Percentiles rank a stretch among this genome's conserved stretches.
Conservation (phyloP, 2,888 invertebrate species). For the Hyles lineata region DNA sequence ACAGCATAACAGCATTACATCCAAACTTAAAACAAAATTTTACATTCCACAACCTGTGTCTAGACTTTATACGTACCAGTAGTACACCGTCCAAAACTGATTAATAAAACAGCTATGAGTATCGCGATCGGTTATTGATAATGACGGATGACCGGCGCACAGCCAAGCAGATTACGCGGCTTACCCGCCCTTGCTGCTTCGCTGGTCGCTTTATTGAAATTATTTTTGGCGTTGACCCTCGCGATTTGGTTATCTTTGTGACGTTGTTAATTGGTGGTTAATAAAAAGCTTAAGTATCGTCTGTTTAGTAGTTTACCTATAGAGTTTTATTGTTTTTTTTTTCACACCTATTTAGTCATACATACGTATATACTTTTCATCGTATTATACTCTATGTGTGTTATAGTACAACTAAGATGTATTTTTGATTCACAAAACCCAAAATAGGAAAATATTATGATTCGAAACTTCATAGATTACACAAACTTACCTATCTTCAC, state of each 20-base stretch:
- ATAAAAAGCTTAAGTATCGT: neutral
- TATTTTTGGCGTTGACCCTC: slow-evolving; percentile 52
- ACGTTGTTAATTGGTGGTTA: neutral
- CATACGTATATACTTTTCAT: too few relatives aligned
- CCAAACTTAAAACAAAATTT: too few relatives aligned
- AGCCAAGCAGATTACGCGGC: slow-evolving; percentile 59
- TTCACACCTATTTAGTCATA: too few relatives aligned
- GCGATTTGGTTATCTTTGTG: slow-evolving; percentile 16
- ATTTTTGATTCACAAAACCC: too few relatives aligned
- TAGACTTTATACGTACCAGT: slow-evolving; percentile 23
- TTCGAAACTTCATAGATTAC: too few relatives aligned
- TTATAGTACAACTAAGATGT: too few relatives aligned
- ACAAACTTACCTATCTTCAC: too few relatives aligned
- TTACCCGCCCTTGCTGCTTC: slow-evolving; percentile 62
- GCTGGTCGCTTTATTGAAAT: slow-evolving; percentile 59
- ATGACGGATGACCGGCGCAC: slow-evolving; percentile 71
- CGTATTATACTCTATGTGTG: too few relatives aligned
- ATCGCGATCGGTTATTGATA: slow-evolving; percentile 65
- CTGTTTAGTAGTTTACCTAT: neutral
- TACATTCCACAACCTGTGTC: too few relatives aligned
- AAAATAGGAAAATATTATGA: too few relatives aligned
- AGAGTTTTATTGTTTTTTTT: too few relatives aligned
- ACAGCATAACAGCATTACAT: too few relatives aligned
- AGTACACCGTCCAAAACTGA: slow-evolving; percentile 43
- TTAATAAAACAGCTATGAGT: slow-evolving; percentile 44